phyloP scores from a whole-genome alignment of 2,888 invertebrate species.

The Conus canariensis region DNA sequence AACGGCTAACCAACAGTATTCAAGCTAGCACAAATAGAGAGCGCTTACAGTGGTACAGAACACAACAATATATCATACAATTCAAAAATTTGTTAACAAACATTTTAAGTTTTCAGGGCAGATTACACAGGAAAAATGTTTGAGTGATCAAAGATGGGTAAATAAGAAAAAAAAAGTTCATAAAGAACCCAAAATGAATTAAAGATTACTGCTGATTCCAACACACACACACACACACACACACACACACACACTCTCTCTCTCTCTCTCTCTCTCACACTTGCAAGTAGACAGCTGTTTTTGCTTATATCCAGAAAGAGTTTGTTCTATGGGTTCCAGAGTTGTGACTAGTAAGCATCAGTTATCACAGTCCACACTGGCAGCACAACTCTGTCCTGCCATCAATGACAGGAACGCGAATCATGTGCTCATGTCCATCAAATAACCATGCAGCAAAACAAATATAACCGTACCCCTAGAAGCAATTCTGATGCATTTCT shows the following conservation, averaged over 20 bases:
- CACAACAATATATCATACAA: not conserved
- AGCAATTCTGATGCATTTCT: too few species aligned
- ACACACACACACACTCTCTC: too few species aligned
- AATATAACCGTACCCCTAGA: too few species aligned
- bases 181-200: not conserved
- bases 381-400: too few species aligned
- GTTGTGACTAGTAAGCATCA: not conserved
- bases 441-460: too few species aligned
- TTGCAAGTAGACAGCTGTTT: not conserved
- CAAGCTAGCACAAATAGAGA: not conserved
- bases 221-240: not conserved
- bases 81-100: not conserved
- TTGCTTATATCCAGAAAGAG: not conserved
- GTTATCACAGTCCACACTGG: conserved; percentile 18
- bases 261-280: too few species aligned
- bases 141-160: not conserved
- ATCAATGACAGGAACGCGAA: too few species aligned
- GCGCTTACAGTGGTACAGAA: conserved; percentile 1
- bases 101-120: not conserved
- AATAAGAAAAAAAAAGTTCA: not conserved
- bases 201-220: not conserved
- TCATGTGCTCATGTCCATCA: too few species aligned
- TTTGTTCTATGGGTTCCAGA: not conserved
- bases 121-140: not conserved
- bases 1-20: not conserved